phyloP scores from a whole-genome alignment of 2,113 vertebrate genomes.

The Corythoichthys haematopterus region DNA sequence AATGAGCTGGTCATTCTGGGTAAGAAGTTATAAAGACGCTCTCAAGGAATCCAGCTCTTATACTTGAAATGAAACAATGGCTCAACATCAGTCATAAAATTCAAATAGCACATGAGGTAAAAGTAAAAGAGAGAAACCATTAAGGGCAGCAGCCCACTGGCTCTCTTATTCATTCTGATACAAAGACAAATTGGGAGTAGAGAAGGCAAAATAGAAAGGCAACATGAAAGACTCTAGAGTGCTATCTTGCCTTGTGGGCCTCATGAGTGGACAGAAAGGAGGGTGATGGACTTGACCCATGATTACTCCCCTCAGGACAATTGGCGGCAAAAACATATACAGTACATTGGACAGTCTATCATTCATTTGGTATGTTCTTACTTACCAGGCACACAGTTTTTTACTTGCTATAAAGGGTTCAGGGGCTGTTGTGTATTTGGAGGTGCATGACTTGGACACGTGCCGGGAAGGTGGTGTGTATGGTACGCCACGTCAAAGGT shows the following conservation, averaged over 20 bases:
- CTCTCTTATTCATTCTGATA: slow-evolving; percentile 54
- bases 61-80: slow-evolving; percentile 19
- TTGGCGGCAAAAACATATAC: slow-evolving; percentile 37
- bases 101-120: slow-evolving; percentile 28
- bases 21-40: slow-evolving; percentile 34
- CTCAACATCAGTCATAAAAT: slow-evolving; percentile 39
- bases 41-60: slow-evolving; percentile 9
- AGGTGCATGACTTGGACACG: neutral
- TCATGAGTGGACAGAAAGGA: slow-evolving; percentile 26
- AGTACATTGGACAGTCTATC: slow-evolving; percentile 5
- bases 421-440: neutral
- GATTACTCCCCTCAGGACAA: slow-evolving; percentile 51
- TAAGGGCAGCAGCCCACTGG: slow-evolving; percentile 43
- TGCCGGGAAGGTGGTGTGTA: neutral
- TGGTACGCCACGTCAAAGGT: neutral
- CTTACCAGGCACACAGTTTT: neutral
- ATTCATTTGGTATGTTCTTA: neutral
- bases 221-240: slow-evolving; percentile 52
- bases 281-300: slow-evolving; percentile 42
- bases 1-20: neutral
- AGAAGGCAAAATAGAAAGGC: slow-evolving; percentile 17
- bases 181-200: slow-evolving; percentile 33
- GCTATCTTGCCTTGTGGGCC: slow-evolving; percentile 43
- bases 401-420: neutral
- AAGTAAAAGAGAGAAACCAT: slow-evolving; percentile 36